These are phyloP conservation scores for Volucella inanis DNA, from an alignment of 2,888 invertebrate species.

Conservation along the genomic window DNA sequence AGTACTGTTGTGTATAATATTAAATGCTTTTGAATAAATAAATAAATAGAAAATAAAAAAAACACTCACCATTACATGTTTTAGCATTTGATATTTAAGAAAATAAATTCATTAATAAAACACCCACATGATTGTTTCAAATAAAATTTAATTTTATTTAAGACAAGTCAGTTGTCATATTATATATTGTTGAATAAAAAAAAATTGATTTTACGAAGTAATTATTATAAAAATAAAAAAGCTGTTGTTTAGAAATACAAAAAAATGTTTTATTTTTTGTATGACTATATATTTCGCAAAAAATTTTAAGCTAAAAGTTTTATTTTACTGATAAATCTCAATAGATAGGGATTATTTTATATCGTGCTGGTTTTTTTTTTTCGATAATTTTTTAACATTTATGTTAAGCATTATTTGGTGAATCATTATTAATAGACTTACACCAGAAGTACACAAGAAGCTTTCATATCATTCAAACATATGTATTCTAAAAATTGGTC, in stretches of 20 bases:
- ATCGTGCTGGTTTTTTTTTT: no score
- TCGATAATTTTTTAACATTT: no score
- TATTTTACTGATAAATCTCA: no score
- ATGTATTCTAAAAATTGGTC: no score
- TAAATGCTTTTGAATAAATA: constrained; percentile 40
- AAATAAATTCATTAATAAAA: constrained; percentile 33
- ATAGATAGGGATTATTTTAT: no score
- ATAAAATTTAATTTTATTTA: constrained; percentile 45
- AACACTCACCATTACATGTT: constrained; percentile 12
- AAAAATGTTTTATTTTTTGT: neutral
- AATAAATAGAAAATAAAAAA: neutral
- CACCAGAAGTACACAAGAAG: no score
- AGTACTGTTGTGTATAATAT: constrained; percentile 61
- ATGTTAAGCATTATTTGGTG: no score
- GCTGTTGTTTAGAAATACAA: constrained; percentile 73
- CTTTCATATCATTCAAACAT: no score
- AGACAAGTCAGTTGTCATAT: constrained; percentile 27
- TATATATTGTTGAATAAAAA: constrained; percentile 55
- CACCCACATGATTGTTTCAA: constrained; percentile 29
- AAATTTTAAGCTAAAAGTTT: neutral
- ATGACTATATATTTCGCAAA: neutral
- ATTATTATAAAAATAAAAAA: constrained; percentile 68
- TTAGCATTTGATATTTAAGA: constrained; percentile 59
- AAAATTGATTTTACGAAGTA: constrained; percentile 58
- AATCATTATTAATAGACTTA: no score